A percentile compares a stretch with the other conserved stretches of the same genome.
Evolutionary conservation across 2,888 invertebrate genomes (phyloP).

Genomic region (Zygothrica quintamaculata): DNA sequence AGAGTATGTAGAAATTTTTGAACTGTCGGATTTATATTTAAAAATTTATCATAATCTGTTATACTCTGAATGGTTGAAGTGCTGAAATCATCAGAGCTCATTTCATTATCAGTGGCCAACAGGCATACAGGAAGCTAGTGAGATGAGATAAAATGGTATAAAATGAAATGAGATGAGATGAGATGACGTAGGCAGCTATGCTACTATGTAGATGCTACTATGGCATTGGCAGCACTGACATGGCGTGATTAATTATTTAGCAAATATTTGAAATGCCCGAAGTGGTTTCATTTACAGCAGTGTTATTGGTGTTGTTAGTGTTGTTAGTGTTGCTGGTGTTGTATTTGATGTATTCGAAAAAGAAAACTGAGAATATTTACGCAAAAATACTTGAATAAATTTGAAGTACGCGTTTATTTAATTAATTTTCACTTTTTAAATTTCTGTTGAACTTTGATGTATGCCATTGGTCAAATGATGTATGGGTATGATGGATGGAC

Average conservation of each 20-base stretch:
- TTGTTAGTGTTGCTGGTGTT: too few relatives aligned
- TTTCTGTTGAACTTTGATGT: slow-evolving; percentile 47
- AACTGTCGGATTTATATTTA: slow-evolving; percentile 68
- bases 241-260: slow-evolving; percentile 77
- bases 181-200: slow-evolving; percentile 42
- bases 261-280: slow-evolving; percentile 67
- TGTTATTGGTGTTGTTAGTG: too few relatives aligned
- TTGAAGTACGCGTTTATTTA: slow-evolving; percentile 41
- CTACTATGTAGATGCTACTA: slow-evolving; percentile 9
- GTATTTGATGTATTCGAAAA: slow-evolving; percentile 2
- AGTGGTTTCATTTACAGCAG: slow-evolving; percentile 58
- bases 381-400: slow-evolving; percentile 34
- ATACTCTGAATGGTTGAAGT: background rate
- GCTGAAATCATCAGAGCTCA: slow-evolving; percentile 17
- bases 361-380: slow-evolving; percentile 29
- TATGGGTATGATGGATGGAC: slow-evolving; percentile 7
- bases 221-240: too few relatives aligned
- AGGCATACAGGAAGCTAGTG: slow-evolving; percentile 29
- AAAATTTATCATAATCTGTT: slow-evolving; percentile 63
- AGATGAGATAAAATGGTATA: slow-evolving; percentile 46
- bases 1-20: slow-evolving; percentile 46
- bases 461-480: slow-evolving; percentile 34
- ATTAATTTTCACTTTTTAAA: slow-evolving; percentile 70
- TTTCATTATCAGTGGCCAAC: slow-evolving; percentile 55
- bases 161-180: too few relatives aligned